Base-by-base conservation (phyloP, 2,113 vertebrate species). In the Motacilla alba region DNA sequence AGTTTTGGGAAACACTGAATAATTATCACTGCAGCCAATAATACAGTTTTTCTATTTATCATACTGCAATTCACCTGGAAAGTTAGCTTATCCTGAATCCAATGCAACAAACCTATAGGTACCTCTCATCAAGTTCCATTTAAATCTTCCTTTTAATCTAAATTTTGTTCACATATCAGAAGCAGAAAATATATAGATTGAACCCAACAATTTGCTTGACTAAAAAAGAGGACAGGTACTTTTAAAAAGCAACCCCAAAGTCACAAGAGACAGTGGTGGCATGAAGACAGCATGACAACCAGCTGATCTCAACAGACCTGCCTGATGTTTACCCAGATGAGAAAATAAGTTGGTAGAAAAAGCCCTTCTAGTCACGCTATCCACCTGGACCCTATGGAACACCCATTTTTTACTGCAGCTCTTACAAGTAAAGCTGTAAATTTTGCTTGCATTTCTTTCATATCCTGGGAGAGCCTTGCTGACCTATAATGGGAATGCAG, bases 181-280 rank as follows among this genome's bases (percentile, higher is more conserved):
- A 67, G 8, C 16, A 77, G 19, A 66, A 60, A 68, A 3, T 1
- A 16, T 66, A 27, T 12, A 58, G 26, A 28, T n/a, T 31, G 30
- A 81, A 6, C 7, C 24, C 7, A 70, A 28, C 5, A 28, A 14
- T 49, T 81, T n/a, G 44, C 15, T 41, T 28, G 26, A 35, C 4
- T 44, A 1, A 31, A 47, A 74, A 2, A 56, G 1, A 39, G 4
- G 3, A 43, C 35, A 24, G 1, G 0, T 20, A 28, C 9, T 69
- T 75, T 41, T 23, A 76, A 17, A 35, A 64, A 44, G 10, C 23
- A 53, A 15, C 2, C 4, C 12, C 14, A 27, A 63, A 76, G 7
- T 35, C 31, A 39, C 11, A 59, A 14, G 11, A 69, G 9, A 17
- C 5, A 47, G 8, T 27, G 14, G 13, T 46, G 4, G 3, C 31